A percentile compares a stretch with the other conserved stretches of the same genome.
Conservation (phyloP, 1,140 invertebrate species). For the Zaprionus nigranus region DNA sequence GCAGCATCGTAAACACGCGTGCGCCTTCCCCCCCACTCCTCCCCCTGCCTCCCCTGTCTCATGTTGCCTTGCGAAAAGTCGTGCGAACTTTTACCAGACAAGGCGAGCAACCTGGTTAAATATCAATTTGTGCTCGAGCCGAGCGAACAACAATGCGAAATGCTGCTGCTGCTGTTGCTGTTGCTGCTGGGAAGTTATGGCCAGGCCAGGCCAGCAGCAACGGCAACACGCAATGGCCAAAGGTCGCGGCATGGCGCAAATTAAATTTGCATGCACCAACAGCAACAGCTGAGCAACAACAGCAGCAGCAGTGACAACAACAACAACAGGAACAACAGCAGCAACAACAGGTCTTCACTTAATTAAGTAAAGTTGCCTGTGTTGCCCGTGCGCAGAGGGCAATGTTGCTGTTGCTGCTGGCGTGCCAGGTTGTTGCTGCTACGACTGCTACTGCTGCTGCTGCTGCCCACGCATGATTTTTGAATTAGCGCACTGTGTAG, state of each 20-base stretch:
- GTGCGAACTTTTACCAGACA: constrained; percentile 51
- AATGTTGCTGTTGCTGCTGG: constrained; percentile 47
- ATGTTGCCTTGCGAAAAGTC: constrained; percentile 44
- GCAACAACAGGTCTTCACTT: constrained; percentile 73
- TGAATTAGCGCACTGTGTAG: constrained; percentile 80
- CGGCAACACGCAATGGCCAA: constrained; percentile 73
- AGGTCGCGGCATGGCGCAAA: constrained; percentile 62
- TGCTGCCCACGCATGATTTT: constrained; percentile 81
- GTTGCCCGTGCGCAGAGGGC: constrained; percentile 45
- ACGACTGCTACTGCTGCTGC: constrained; percentile 39
- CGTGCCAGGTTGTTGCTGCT: constrained; percentile 40
- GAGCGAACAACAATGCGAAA: constrained; percentile 34
- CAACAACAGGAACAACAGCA: constrained; percentile 46
- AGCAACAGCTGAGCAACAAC: constrained; percentile 35
- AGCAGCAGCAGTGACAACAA: constrained; percentile 52
- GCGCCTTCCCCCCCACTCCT: constrained; percentile 17
- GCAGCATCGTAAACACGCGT: constrained; percentile 66
- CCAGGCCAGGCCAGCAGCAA: constrained; percentile 17
- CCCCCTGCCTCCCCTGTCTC: background rate
- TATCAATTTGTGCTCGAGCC: constrained; percentile 50
- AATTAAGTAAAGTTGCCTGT: constrained; percentile 78
- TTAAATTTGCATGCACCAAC: constrained; percentile 62
- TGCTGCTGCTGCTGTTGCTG: constrained; percentile 18
- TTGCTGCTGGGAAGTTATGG: constrained; percentile 40
- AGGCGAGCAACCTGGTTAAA: constrained; percentile 47